phyloP scores from a whole-genome alignment of 2,797 vertebrate genomes.

The Picus viridis region DNA sequence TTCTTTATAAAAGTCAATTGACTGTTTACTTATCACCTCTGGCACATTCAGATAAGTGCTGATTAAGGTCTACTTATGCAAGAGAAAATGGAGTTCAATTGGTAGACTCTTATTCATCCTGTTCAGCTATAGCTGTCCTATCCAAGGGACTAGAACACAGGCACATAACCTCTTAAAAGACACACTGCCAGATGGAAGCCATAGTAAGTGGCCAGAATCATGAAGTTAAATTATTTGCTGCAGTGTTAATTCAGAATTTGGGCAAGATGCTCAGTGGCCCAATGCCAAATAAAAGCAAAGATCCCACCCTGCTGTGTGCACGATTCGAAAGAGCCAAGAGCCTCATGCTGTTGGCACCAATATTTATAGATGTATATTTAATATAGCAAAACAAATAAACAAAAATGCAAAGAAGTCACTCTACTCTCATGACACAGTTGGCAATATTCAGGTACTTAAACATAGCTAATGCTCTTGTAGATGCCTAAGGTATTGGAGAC shows the following conservation, averaged over 20 bases:
- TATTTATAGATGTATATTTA: not conserved
- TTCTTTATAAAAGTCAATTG: not conserved
- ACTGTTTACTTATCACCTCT: not conserved
- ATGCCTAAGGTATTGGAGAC: not conserved
- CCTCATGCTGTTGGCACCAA: not conserved
- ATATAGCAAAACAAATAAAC: not conserved
- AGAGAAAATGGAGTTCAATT: not conserved
- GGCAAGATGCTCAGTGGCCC: not conserved
- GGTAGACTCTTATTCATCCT: not conserved
- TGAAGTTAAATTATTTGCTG: not conserved
- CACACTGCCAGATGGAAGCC: not conserved
- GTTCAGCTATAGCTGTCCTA: not conserved
- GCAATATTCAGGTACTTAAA: not conserved
- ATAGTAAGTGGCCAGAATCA: not conserved
- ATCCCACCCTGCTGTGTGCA: not conserved
- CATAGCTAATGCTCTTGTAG: not conserved
- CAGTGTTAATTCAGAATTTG: not conserved
- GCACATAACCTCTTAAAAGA: not conserved
- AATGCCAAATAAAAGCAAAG: not conserved
- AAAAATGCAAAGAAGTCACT: not conserved
- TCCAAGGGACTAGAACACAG: not conserved
- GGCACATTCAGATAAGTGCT: not conserved
- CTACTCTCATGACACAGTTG: not conserved
- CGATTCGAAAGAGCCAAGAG: not conserved
- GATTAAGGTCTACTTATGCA: not conserved